These are phyloP conservation scores for Lithophane leautieri DNA, from an alignment of 2,888 invertebrate genomes.

Conservation along the genomic window DNA sequence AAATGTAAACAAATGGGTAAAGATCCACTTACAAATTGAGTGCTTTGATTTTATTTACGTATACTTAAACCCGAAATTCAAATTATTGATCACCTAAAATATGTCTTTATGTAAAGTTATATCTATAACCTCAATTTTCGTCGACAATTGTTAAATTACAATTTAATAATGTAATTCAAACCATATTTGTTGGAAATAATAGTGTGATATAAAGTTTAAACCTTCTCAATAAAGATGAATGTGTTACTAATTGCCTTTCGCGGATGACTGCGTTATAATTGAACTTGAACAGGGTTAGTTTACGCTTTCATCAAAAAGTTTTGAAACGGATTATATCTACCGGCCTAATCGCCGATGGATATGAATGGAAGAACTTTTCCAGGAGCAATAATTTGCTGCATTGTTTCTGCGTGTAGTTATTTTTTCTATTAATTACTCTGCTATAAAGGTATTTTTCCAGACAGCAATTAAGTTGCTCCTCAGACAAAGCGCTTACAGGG, in stretches of 20 bases:
- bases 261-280: neutral
- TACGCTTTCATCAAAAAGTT: neutral
- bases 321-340: neutral
- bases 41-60: neutral
- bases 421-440: too few relatives aligned
- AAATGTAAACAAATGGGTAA: neutral
- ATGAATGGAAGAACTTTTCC: neutral
- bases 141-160: neutral
- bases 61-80: too few relatives aligned
- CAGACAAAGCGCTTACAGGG: conserved; percentile 8
- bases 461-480: conserved; percentile 2
- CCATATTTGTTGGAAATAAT: neutral
- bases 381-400: neutral
- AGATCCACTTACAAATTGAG: neutral
- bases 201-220: neutral
- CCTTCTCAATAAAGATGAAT: neutral
- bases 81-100: too few relatives aligned
- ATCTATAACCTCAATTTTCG: neutral
- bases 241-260: too few relatives aligned
- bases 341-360: neutral
- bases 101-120: neutral
- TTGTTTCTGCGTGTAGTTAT: neutral
- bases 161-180: neutral
- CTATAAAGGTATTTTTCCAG: neutral
- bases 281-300: neutral